Conservation (phyloP, 1,140 invertebrate species). For the Drosophila yakuba region DNA sequence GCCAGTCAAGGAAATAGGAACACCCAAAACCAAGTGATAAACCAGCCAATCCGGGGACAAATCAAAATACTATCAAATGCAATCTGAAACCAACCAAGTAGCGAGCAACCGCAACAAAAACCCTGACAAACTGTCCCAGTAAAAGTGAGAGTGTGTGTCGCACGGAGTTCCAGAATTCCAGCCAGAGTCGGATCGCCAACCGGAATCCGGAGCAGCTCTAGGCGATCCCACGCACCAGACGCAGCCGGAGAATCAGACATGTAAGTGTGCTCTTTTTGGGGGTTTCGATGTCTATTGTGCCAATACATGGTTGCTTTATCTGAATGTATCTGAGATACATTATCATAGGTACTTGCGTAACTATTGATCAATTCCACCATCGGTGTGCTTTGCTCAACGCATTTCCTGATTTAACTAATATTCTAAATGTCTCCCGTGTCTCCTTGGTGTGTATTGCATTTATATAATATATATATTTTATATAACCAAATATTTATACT, state of each 20-base stretch:
- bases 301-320: too few relatives aligned
- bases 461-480: too few relatives aligned
- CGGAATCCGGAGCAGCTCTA: not conserved
- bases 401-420: too few relatives aligned
- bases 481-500: too few relatives aligned
- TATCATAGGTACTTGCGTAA: too few relatives aligned
- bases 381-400: too few relatives aligned
- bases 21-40: constrained; percentile 2
- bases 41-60: constrained; percentile 4
- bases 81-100: constrained; percentile 4
- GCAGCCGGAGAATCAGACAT: not conserved
- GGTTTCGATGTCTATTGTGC: not conserved
- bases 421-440: too few relatives aligned
- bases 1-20: not conserved
- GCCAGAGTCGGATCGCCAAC: not conserved
- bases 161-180: not conserved
- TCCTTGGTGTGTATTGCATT: too few relatives aligned
- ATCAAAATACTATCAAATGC: not conserved
- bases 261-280: constrained; percentile 8
- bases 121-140: constrained; percentile 8
- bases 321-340: too few relatives aligned
- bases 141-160: constrained; percentile 36
- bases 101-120: constrained; percentile 43
- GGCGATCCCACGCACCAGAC: constrained; percentile 16
- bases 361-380: too few relatives aligned